Conservation (phyloP, 1,140 invertebrate species). For the Agrilus planipennis region DNA sequence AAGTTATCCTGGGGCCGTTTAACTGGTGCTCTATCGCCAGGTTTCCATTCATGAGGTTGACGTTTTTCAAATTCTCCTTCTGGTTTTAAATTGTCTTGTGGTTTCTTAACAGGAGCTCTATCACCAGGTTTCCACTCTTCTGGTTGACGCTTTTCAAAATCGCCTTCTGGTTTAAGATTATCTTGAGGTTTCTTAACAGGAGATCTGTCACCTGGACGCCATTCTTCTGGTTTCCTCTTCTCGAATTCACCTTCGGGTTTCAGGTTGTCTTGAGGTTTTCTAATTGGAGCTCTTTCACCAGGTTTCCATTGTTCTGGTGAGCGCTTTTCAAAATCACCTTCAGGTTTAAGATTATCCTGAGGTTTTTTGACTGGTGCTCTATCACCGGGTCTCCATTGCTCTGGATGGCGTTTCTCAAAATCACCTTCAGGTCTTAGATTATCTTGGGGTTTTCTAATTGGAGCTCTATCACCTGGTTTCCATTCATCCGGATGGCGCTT, state of each 20-base stretch:
- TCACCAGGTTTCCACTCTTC: constrained; percentile 35
- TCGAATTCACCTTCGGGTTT: constrained; percentile 46
- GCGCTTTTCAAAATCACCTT: constrained; percentile 42
- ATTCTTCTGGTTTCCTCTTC: constrained; percentile 33
- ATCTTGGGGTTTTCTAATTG: constrained; percentile 36
- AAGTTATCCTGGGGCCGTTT: constrained; percentile 47
- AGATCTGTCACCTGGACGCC: constrained; percentile 38
- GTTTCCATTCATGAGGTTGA: constrained; percentile 35
- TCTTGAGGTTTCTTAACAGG: constrained; percentile 40
- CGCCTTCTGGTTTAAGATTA: constrained; percentile 42
- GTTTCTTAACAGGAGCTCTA: constrained; percentile 31
- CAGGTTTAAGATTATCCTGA: constrained; percentile 40
- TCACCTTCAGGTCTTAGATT: constrained; percentile 47
- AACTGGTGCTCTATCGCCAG: constrained; percentile 41
- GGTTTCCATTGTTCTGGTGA: constrained; percentile 27
- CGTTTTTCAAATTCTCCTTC: constrained; percentile 46
- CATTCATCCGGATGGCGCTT: constrained; percentile 34
- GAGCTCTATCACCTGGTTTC: constrained; percentile 34
- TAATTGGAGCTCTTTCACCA: constrained; percentile 31
- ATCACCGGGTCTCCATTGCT: constrained; percentile 38
- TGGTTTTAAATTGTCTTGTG: constrained; percentile 39
- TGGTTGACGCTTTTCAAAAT: constrained; percentile 30
- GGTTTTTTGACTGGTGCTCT: constrained; percentile 38
- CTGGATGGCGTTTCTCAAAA: constrained; percentile 38
- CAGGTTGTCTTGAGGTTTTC: constrained; percentile 44